Conservation (phyloP, 2,888 invertebrate genomes). For the Chesias legatella region DNA sequence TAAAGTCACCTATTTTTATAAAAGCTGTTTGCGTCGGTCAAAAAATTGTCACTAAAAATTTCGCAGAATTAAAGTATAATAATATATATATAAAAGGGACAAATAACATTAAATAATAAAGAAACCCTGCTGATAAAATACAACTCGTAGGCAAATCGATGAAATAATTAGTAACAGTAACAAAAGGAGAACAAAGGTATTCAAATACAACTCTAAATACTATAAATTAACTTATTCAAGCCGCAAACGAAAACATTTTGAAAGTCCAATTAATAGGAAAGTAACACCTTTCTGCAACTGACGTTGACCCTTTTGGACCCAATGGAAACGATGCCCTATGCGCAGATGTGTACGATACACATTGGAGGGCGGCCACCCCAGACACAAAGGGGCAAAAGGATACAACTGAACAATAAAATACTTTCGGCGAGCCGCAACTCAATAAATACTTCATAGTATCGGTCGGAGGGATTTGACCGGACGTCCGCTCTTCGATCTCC, state of each 20-base stretch:
- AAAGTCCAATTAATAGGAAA: conserved; percentile 64
- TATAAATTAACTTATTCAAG: conserved; percentile 51
- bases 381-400: conserved; percentile 56
- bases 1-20: not conserved
- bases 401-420: conserved; percentile 74
- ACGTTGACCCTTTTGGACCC: conserved; percentile 30
- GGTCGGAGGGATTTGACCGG: conserved; percentile 72
- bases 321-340: conserved; percentile 32
- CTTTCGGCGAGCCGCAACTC: conserved; percentile 75
- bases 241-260: conserved; percentile 56
- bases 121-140: not conserved
- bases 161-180: not conserved
- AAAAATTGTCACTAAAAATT: no score
- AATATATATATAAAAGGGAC: no score
- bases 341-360: conserved; percentile 25
- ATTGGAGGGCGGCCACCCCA: conserved; percentile 25
- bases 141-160: no score
- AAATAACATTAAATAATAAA: not conserved
- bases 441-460: conserved; percentile 80
- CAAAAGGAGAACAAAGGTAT: conserved; percentile 12
- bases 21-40: not conserved
- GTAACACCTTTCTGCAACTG: conserved; percentile 53
- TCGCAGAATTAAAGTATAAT: not conserved
- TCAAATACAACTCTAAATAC: conserved; percentile 16
- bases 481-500: conserved; percentile 72